phyloP scores from a whole-genome alignment of 2,888 invertebrate genomes.

The Xestobium rufovillosum region DNA sequence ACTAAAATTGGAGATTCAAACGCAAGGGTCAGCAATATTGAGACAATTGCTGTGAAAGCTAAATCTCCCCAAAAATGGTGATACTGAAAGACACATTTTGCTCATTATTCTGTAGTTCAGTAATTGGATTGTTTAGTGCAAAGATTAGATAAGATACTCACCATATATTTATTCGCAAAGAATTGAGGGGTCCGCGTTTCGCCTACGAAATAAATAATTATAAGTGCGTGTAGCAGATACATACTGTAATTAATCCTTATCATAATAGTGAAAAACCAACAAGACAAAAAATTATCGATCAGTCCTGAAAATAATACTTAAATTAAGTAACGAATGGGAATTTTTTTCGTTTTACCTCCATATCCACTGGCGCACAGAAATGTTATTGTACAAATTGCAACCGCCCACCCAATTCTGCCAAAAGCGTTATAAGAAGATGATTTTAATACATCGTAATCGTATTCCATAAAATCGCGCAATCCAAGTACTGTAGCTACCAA shows the following conservation, averaged over 20 bases:
- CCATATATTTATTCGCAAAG: slow-evolving; percentile 29
- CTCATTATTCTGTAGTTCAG: too few relatives aligned
- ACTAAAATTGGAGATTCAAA: slow-evolving; percentile 46
- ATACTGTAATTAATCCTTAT: slow-evolving; percentile 50
- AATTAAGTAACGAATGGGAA: too few relatives aligned
- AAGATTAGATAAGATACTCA: too few relatives aligned
- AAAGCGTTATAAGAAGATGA: not conserved
- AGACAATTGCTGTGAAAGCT: slow-evolving; percentile 36
- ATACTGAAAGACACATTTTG: slow-evolving; percentile 36
- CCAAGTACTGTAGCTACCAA: not conserved
- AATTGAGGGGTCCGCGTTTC: slow-evolving; percentile 24
- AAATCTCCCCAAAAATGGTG: slow-evolving; percentile 44
- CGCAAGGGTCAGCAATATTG: slow-evolving; percentile 42
- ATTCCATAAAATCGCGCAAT: not conserved
- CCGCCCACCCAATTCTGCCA: not conserved
- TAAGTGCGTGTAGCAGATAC: slow-evolving; percentile 47
- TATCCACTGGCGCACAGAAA: not conserved
- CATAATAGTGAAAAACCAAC: slow-evolving; percentile 46
- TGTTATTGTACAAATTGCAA: not conserved
- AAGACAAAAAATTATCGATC: slow-evolving; percentile 48
- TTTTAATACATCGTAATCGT: not conserved
- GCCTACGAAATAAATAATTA: slow-evolving; percentile 28
- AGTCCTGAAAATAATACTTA: slow-evolving; percentile 39
- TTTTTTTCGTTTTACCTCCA: not conserved
- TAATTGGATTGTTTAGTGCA: too few relatives aligned